Evolutionary conservation across 2,888 invertebrate genomes (phyloP), one percentile per base, ranked within the genome.

Genomic region (Aromia moschata): DNA sequence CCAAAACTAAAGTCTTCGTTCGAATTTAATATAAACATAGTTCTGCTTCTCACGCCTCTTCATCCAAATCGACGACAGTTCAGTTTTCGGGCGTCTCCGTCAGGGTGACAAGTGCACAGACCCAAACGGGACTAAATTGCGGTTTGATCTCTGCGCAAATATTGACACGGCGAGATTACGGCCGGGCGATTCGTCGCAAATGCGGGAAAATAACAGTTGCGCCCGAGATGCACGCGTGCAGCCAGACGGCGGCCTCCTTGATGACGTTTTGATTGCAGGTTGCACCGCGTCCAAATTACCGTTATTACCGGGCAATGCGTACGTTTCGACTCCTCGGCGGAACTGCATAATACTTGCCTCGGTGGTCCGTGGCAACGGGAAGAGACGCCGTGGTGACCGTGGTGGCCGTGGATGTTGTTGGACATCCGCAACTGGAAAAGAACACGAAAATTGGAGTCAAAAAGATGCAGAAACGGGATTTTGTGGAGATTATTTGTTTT

Each of bases 381-480:
- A 9, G 79, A 73, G 11, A 78, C 77, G 1, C 75, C 79, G 51
- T 80, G 80, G 60, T 79, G 79, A 3, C 76, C 78, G 56, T 79
- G 79, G 63, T 79, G 79, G 33, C 71, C 77, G 71, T 86, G 86
- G 10, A 84, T 79, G 52, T 82, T 82, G 76, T 85, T 85, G 20
- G 85, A 82, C 77, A 86, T 84, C 73, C 86, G 82, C 62, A 87
- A 83, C 77, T 86, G 81, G 73, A 85, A 85, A 75, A 84, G 74
- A 83, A 82, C 7, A 25, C n/a, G n/a, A n/a, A n/a, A n/a, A n/a
- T n/a, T n/a, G n/a, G n/a, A n/a, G n/a, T n/a, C n/a, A n/a, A n/a
- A n/a, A n/a, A n/a, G n/a, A n/a, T n/a, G n/a, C n/a, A n/a, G n/a
- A n/a, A n/a, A n/a, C n/a, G n/a, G n/a, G n/a, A n/a, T n/a, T n/a